Percentiles rank a stretch among this genome's conserved stretches.
Evolutionary conservation across 2,888 invertebrate genomes (phyloP).

Genomic region (Hipparchia sbordonii): DNA sequence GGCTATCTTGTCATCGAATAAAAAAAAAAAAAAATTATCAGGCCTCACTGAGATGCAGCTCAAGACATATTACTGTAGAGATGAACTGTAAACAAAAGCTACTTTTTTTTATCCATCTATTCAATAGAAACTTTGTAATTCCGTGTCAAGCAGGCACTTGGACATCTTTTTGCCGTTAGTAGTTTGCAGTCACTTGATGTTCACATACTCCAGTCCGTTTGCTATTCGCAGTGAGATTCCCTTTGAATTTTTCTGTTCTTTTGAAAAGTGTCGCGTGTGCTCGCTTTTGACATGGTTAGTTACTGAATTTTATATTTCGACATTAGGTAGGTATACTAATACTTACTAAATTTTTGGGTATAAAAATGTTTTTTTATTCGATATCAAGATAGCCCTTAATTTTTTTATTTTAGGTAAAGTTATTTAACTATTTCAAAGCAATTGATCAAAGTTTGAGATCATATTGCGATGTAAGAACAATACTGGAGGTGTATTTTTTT

Average conservation of each 20-base stretch:
- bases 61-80: not conserved
- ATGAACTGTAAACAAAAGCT: no score
- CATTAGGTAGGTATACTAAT: no score
- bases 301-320: slow-evolving; percentile 15
- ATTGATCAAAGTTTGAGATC: no score
- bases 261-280: slow-evolving; percentile 14
- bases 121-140: slow-evolving; percentile 7
- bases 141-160: slow-evolving; percentile 20
- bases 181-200: slow-evolving; percentile 19
- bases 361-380: no score
- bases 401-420: no score
- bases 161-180: slow-evolving; percentile 20
- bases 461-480: no score
- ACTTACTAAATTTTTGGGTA: not conserved
- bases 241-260: slow-evolving; percentile 18
- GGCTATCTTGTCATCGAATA: no score
- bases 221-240: slow-evolving; percentile 18
- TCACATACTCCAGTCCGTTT: slow-evolving; percentile 18
- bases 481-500: no score
- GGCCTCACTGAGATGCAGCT: no score
- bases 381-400: no score
- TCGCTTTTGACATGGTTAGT: slow-evolving; percentile 20
- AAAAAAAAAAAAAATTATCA: no score
- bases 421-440: no score
- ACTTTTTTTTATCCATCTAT: not conserved